These are phyloP conservation scores for Podarcis cretensis DNA, from an alignment of 2,113 vertebrate species.

Conservation along the genomic window DNA sequence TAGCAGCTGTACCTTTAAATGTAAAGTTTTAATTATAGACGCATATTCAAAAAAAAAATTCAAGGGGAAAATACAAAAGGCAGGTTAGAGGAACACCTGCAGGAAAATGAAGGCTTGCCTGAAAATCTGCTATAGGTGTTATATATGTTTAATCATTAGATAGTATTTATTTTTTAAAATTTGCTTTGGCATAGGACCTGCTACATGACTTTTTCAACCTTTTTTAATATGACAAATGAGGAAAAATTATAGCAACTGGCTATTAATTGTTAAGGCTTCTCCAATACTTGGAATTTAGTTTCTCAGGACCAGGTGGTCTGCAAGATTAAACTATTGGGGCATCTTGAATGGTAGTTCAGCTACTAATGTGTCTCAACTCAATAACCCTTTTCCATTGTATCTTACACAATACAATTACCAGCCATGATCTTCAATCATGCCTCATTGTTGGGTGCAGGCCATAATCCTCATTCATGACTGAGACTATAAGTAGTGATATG, in stretches of 20 bases:
- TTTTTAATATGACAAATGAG: not conserved
- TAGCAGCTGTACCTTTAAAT: not conserved
- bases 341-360: conserved; percentile 41
- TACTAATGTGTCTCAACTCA: conserved; percentile 35
- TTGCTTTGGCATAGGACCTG: no score
- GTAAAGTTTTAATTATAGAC: not conserved
- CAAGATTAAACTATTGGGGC: conserved; percentile 49
- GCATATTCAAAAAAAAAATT: not conserved
- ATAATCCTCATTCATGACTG: conserved; percentile 67
- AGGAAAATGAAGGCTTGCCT: not conserved
- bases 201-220: no score
- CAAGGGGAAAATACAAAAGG: not conserved
- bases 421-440: conserved; percentile 70
- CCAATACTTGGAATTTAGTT: conserved; percentile 45
- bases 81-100: not conserved
- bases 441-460: conserved; percentile 64
- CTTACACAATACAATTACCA: conserved; percentile 62
- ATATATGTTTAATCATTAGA: fast-evolving
- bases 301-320: conserved; percentile 57
- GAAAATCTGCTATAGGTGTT: not conserved
- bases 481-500: conserved; percentile 28
- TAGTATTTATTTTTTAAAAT: not conserved
- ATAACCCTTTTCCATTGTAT: conserved; percentile 57
- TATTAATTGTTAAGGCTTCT: conserved; percentile 49
- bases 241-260: conserved; percentile 22